Conservation (phyloP, 2,113 vertebrate genomes). For the Eurypyga helias region DNA sequence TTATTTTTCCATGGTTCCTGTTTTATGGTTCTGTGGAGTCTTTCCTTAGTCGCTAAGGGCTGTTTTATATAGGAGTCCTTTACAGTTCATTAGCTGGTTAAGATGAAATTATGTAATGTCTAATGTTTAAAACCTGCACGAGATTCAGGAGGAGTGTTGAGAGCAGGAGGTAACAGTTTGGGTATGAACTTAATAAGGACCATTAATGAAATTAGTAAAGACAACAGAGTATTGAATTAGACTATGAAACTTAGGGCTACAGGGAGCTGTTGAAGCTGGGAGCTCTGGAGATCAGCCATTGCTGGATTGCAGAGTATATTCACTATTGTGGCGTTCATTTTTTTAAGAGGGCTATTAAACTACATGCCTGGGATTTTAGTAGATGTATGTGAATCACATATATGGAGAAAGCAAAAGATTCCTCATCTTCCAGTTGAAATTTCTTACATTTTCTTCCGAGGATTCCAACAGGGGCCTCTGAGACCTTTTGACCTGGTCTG, state of each 20-base stretch:
- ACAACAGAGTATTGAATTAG: neutral
- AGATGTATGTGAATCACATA: neutral
- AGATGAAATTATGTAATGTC: neutral
- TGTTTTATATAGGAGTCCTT: neutral
- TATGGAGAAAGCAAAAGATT: neutral
- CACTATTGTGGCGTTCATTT: neutral
- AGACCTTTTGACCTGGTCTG: neutral
- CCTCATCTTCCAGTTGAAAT: neutral
- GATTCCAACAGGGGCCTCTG: neutral
- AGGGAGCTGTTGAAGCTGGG: neutral
- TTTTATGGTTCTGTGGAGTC: neutral
- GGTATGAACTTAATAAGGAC: neutral
- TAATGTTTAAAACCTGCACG: neutral
- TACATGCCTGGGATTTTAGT: neutral
- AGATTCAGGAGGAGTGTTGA: neutral
- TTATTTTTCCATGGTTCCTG: neutral
- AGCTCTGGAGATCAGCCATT: neutral
- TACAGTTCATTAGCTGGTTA: constrained; percentile 26
- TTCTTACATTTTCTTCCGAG: neutral
- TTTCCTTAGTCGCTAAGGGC: neutral
- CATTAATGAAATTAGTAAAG: constrained; percentile 26
- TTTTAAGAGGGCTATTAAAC: neutral
- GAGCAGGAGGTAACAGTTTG: neutral
- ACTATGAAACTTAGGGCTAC: neutral
- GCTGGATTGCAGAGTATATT: neutral